These are phyloP conservation scores for Acromyrmex charruanus DNA, from an alignment of 1,140 invertebrate species.

Conservation along the genomic window DNA sequence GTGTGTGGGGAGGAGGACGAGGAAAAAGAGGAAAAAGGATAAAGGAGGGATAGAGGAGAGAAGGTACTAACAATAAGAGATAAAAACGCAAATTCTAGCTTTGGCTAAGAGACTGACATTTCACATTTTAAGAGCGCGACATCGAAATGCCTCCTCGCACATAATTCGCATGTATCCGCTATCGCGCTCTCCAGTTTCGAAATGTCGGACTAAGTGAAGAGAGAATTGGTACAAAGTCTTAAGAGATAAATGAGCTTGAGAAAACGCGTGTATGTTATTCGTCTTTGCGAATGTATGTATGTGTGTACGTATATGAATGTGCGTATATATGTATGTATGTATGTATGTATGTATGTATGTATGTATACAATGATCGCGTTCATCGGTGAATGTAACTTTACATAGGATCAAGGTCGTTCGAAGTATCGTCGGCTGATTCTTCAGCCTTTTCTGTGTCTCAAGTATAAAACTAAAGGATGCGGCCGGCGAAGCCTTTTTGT, in stretches of 20 bases:
- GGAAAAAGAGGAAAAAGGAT: slow-evolving; percentile 43
- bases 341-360: not conserved
- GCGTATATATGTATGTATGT: not conserved
- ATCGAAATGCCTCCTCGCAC: slow-evolving; percentile 11
- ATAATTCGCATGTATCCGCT: slow-evolving; percentile 19
- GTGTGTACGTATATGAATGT: not conserved
- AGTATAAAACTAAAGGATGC: slow-evolving; percentile 73
- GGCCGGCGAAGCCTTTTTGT: slow-evolving; percentile 71
- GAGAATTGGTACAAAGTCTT: slow-evolving; percentile 65
- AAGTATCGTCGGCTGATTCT: slow-evolving; percentile 65
- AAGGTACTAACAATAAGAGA: slow-evolving; percentile 64
- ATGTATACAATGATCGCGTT: slow-evolving; percentile 47
- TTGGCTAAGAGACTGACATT: slow-evolving; percentile 84
- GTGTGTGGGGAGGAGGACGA: slow-evolving; percentile 59
- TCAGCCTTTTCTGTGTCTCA: slow-evolving; percentile 74
- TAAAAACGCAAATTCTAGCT: slow-evolving; percentile 82
- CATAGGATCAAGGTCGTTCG: slow-evolving; percentile 40
- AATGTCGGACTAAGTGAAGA: slow-evolving; percentile 76
- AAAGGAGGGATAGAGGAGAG: slow-evolving; percentile 36
- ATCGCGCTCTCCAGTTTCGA: slow-evolving; percentile 70
- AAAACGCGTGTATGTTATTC: slow-evolving; percentile 31
- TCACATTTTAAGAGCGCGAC: slow-evolving; percentile 71
- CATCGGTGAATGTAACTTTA: slow-evolving; percentile 64
- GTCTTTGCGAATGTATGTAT: slow-evolving; percentile 27
- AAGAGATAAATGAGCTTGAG: slow-evolving; percentile 54